Evolutionary conservation across 1,140 invertebrate species (phyloP).

Genomic region (Drosophila quadrilineata): DNA sequence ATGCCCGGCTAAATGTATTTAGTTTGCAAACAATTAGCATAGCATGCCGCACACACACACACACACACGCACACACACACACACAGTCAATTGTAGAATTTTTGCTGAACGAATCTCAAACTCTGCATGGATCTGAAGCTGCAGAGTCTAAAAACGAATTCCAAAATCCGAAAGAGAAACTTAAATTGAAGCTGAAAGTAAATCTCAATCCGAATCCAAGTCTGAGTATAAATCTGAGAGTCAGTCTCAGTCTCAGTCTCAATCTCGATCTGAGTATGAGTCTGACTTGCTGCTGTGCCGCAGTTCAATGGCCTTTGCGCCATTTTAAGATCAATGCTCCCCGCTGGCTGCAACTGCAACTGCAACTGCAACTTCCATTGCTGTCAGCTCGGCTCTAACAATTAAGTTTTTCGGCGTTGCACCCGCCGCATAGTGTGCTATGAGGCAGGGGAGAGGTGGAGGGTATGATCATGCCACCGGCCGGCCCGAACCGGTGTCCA

Average conservation of each 20-base stretch:
- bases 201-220: background rate
- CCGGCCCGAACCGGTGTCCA: slow-evolving; percentile 9
- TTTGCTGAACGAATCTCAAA: too few relatives aligned
- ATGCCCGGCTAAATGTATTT: slow-evolving; percentile 3
- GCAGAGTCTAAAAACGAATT: too few relatives aligned
- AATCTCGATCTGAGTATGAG: background rate
- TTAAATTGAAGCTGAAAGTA: background rate
- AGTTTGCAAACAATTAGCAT: slow-evolving; percentile 22
- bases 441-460: slow-evolving; percentile 2
- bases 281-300: background rate
- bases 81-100: too few relatives aligned
- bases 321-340: slow-evolving; percentile 81
- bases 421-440: background rate
- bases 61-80: background rate
- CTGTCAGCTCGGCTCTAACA: slow-evolving; percentile 33
- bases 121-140: too few relatives aligned
- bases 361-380: too few relatives aligned
- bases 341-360: slow-evolving; percentile 23
- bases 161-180: too few relatives aligned
- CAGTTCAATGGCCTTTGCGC: slow-evolving; percentile 81
- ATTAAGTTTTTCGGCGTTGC: slow-evolving; percentile 14
- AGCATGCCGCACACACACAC: slow-evolving; percentile 8
- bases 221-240: background rate
- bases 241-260: background rate
- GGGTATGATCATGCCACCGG: slow-evolving; percentile 22